Conservation (phyloP, 2,113 vertebrate genomes). For the Forbesichthys papilliferus region DNA sequence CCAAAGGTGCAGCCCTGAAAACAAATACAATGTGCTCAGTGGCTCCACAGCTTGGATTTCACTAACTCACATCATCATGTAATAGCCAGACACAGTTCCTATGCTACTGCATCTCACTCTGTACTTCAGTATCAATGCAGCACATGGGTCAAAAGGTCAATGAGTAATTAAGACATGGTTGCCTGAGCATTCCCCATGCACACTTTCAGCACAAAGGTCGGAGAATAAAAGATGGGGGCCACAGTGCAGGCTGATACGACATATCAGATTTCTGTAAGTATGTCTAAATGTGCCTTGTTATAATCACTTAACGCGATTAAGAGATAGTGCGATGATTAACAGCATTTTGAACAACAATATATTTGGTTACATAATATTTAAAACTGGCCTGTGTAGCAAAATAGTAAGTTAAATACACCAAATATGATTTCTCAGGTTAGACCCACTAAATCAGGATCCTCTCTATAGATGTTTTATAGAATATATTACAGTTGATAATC, state of each 20-base stretch:
- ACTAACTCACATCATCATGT: conserved; percentile 71
- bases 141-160: conserved; percentile 77
- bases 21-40: conserved; percentile 76
- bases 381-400: no score
- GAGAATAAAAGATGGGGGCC: conserved; percentile 62
- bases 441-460: no score
- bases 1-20: conserved; percentile 76
- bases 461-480: no score
- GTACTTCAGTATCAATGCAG: conserved; percentile 71
- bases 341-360: conserved; percentile 43
- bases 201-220: conserved; percentile 62
- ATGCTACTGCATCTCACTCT: conserved; percentile 59
- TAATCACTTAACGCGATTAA: conserved; percentile 73
- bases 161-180: conserved; percentile 80
- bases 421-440: no score
- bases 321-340: conserved; percentile 45
- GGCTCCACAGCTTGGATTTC: conserved; percentile 77
- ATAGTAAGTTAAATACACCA: no score
- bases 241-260: conserved; percentile 58
- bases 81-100: conserved; percentile 71
- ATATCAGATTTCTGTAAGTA: conserved; percentile 70
- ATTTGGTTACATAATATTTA: conserved; percentile 34
- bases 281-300: conserved; percentile 75
- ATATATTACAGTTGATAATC: no score
- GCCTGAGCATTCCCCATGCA: conserved; percentile 77